Base-by-base conservation (phyloP, 2,888 invertebrate species). In the Podotricha telesiphe region DNA sequence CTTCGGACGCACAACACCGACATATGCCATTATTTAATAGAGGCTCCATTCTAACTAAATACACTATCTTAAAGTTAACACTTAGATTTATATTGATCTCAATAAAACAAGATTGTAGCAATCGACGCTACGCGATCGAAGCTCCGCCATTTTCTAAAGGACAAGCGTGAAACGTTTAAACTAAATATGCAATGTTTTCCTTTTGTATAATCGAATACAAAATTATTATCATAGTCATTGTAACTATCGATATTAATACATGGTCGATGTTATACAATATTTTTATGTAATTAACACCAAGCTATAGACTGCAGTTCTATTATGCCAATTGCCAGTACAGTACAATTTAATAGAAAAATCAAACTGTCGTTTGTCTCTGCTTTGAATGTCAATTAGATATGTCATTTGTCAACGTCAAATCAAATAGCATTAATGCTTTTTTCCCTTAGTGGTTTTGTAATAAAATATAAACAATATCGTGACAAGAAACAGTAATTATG, bases 1-100 rank as follows among this genome's bases (percentile, higher is more conserved):
- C 92, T 74, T 89, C 89, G 2, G 90, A 85, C 1, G 90, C 87
- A 84, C 92, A 93, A 81, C 92, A 93, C 74, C 92, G 87, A 78
- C 92, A 93, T 83, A 91, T 86, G 70, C 85, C 83, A 73, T 82
- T 83, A 70, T 78, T 81, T 51, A 84, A 78, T 63, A 81, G 50
- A 48, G 80, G 75, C 75, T 88, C 91, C 91, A 91, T 92, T 63
- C 66, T 85, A 72, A 73, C 62, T 72, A 73, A 61, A 72, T 80
- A 75, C 76, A 81, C 77, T 76, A 74, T 70, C 37, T 72, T 72
- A 80, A 73, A 79, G 83, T 80, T 79, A 76, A 79, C 70, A 80
- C 74, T 67, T 73, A 75, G 75, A 70, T 74, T 72, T 69, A 69
- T 45, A 71, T 58, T 59, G 61, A 65, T 61, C 70, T 58, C 70